These are phyloP conservation scores for Anadara kagoshimensis DNA, from an alignment of 1,140 invertebrate genomes.

Conservation along the genomic window DNA sequence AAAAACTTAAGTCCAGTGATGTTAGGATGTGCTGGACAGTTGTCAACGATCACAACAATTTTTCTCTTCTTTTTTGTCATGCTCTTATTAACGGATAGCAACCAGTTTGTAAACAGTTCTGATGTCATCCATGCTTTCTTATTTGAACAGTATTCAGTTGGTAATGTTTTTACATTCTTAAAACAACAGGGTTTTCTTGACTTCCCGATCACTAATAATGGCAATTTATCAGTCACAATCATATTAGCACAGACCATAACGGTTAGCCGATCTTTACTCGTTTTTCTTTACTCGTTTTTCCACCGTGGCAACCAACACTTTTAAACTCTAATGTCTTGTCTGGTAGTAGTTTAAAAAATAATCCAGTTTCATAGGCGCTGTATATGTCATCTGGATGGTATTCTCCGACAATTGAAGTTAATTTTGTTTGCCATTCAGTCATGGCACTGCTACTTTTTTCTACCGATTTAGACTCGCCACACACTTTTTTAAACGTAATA, in stretches of 20 bases:
- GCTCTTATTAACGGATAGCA: slow-evolving; percentile 40
- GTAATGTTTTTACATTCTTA: slow-evolving; percentile 66
- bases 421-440: slow-evolving; percentile 17
- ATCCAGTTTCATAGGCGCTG: too few species aligned
- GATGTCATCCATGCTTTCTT: slow-evolving; percentile 69
- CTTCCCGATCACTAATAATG: slow-evolving; percentile 75
- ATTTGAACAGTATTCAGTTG: slow-evolving; percentile 32
- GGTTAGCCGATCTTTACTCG: slow-evolving; percentile 74
- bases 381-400: too few species aligned
- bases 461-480: slow-evolving; percentile 15
- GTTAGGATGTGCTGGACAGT: slow-evolving; percentile 30
- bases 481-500: slow-evolving; percentile 20
- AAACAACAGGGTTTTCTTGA: slow-evolving; percentile 74
- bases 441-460: background rate
- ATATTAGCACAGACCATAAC: slow-evolving; percentile 72
- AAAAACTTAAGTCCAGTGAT: slow-evolving; percentile 26
- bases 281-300: slow-evolving; percentile 74
- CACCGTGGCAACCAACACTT: slow-evolving; percentile 24
- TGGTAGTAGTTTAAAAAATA: too few species aligned
- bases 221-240: slow-evolving; percentile 72
- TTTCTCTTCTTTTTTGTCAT: slow-evolving; percentile 34
- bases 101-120: slow-evolving; percentile 52
- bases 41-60: too few species aligned
- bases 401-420: too few species aligned
- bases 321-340: too few species aligned